Conservation (phyloP, 2,113 vertebrate species). For the Theristicus caerulescens region DNA sequence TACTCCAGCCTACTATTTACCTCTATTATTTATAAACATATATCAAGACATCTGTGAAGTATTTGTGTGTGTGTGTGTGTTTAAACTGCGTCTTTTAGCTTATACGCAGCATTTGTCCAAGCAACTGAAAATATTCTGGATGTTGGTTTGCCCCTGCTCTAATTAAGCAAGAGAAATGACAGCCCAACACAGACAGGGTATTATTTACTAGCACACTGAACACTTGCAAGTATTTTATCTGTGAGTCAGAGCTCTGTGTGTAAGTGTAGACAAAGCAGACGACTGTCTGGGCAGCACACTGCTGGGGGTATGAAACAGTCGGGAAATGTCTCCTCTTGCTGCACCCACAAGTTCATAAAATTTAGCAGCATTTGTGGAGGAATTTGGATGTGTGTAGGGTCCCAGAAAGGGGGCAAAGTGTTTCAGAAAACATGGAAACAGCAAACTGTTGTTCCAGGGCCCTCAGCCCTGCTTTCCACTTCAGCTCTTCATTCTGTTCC, state of each 20-base stretch:
- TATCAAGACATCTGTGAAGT: background rate
- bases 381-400: background rate
- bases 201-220: background rate
- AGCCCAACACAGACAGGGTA: background rate
- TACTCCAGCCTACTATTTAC: background rate
- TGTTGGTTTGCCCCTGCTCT: background rate
- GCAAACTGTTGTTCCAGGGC: background rate
- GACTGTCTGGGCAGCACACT: background rate
- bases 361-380: background rate
- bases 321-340: background rate
- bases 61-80: background rate
- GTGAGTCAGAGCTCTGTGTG: background rate
- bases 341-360: background rate
- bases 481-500: background rate
- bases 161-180: conserved; percentile 17
- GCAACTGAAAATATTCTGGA: background rate
- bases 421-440: background rate
- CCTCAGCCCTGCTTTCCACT: background rate
- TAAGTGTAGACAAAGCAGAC: background rate
- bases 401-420: fast-evolving
- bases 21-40: background rate
- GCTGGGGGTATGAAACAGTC: background rate
- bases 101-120: background rate
- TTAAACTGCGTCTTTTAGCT: background rate
- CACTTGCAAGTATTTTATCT: background rate